Evolutionary conservation across 1,140 invertebrate species (phyloP), one percentile per base, ranked within the genome.

Genomic region (Patella vulgata): DNA sequence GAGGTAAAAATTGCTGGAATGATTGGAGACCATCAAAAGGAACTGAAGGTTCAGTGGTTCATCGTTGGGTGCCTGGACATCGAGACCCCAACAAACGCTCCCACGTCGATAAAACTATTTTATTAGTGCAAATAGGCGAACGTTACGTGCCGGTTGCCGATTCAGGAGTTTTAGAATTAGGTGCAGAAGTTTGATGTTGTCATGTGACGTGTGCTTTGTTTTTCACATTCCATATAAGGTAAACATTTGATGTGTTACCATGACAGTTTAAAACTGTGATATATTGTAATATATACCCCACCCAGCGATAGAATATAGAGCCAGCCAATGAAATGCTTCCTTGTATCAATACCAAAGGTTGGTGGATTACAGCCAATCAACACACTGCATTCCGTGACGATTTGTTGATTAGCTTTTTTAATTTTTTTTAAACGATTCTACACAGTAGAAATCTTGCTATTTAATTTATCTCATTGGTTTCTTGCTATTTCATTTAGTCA

Each of bases 111-210:
- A 91, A 93, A 67, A 93, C 91, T 21, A 94, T 98, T 40, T 84
- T 96, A 1, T 88, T 98, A n/a, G 88, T 98, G 0, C 92, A 95
- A 82, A 93, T 97, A 52, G 93, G 93, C 5, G 94, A 97, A 71
- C 92, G 91, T 70, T 97, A 90, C 84, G 94, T 98, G 54, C 95
- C 95, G 19, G 94, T 98, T 59, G 93, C 93, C 0, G 94, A 97
- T 81, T 88, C 89, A 77, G 94, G 93, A 47, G 90, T 96, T 0
- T 61, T 91, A 66, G 91, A 94, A 80, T 82, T 92, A 28, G 90
- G 90, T 19, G 90, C 90, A 50, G 91, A 92, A 81, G 90, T 91
- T 21, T 82, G 70, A 74, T 55, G 30, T n/a, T 5, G 42, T n/a
- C n/a, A n/a, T n/a, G n/a, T n/a, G n/a, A n/a, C n/a, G n/a, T n/a